These are phyloP conservation scores for Bubo blakistoni DNA, from an alignment of 2,113 vertebrate genomes.

Conservation along the genomic window DNA sequence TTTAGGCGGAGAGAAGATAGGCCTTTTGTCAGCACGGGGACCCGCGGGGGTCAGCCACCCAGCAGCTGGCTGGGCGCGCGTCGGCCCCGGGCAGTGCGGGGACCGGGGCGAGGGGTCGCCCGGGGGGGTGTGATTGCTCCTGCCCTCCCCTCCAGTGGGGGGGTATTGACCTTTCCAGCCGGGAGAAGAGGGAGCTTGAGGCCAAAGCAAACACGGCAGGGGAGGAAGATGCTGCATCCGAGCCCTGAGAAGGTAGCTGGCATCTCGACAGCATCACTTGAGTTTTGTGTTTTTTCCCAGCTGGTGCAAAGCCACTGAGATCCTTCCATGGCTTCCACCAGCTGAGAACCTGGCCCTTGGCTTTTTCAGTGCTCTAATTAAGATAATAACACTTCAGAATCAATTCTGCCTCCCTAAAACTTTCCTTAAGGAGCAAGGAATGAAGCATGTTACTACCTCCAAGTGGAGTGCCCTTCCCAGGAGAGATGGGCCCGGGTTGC, in stretches of 20 bases:
- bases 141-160: constrained; percentile 32
- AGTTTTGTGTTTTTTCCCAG: not conserved
- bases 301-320: not conserved
- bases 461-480: not conserved
- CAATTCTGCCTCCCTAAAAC: not conserved
- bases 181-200: not conserved
- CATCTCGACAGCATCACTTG: not conserved
- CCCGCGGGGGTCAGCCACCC: constrained; percentile 56
- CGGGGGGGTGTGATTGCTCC: not conserved
- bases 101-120: not conserved
- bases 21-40: constrained; percentile 81
- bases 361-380: not conserved
- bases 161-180: constrained; percentile 36
- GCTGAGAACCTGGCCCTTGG: not conserved
- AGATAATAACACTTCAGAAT: not conserved
- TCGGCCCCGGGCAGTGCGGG: not conserved
- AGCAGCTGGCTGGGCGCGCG: constrained; percentile 19
- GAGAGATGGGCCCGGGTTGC: not conserved
- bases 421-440: not conserved
- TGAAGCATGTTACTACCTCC: not conserved
- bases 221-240: not conserved
- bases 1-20: constrained; percentile 89
- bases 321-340: not conserved
- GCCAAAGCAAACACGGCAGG: not conserved
- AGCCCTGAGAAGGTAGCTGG: not conserved